Percentiles rank a stretch among this genome's conserved stretches.
Conservation (phyloP, 2,113 vertebrate genomes). For the Gnathonemus longibarbis region DNA sequence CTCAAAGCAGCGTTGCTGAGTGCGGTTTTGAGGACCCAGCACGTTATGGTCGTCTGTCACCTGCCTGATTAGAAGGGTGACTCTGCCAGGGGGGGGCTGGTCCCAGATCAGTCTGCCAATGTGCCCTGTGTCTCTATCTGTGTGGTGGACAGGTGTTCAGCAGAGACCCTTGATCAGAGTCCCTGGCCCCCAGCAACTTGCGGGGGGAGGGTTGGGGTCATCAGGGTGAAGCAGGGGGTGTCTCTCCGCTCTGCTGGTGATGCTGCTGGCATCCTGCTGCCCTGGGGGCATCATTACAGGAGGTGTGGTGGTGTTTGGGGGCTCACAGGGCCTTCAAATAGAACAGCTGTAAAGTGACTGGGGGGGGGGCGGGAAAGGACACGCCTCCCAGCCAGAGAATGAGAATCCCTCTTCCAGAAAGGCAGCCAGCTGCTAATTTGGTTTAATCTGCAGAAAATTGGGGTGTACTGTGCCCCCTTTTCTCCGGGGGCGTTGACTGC, state of each 20-base stretch:
- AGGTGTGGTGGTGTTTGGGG: slow-evolving; percentile 39
- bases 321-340: slow-evolving; percentile 29
- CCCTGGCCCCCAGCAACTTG: background rate
- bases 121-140: background rate
- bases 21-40: background rate
- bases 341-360: slow-evolving; percentile 44
- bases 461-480: slow-evolving; percentile 37
- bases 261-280: slow-evolving; percentile 44
- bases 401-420: slow-evolving; percentile 42
- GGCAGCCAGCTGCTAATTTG: slow-evolving; percentile 52
- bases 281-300: slow-evolving; percentile 53
- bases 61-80: background rate
- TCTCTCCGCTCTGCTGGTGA: slow-evolving; percentile 28
- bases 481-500: slow-evolving; percentile 30
- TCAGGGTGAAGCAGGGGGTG: slow-evolving; percentile 10
- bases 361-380: slow-evolving; percentile 29
- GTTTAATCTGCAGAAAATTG: slow-evolving; percentile 56
- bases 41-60: background rate
- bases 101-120: background rate
- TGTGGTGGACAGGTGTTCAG: background rate
- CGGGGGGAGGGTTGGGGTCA: background rate
- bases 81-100: background rate
- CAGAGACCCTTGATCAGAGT: background rate
- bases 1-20: background rate
- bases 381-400: slow-evolving; percentile 26